These are phyloP conservation scores for Sebastiscus tertius DNA, from an alignment of 2,797 vertebrate genomes.

Conservation along the genomic window DNA sequence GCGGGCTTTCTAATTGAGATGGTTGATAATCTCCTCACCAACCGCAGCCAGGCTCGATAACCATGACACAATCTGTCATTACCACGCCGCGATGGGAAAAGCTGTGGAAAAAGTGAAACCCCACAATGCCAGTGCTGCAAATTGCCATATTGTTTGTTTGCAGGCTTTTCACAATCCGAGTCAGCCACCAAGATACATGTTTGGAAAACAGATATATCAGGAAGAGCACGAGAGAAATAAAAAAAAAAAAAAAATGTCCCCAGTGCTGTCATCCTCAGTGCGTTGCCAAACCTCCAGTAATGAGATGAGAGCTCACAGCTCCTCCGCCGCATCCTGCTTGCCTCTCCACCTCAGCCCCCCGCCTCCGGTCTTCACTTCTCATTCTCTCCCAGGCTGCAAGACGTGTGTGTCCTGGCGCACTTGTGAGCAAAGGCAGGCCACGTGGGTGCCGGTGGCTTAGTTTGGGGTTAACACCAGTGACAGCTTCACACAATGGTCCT, in stretches of 20 bases:
- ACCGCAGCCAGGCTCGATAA: conserved; percentile 72
- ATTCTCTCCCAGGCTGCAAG: conserved; percentile 59
- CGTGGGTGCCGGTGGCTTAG: conserved; percentile 63
- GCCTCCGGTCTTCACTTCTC: conserved; percentile 55
- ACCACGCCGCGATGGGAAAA: conserved; percentile 52
- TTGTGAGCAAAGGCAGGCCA: conserved; percentile 75
- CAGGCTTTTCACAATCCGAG: conserved; percentile 45
- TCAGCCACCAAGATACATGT: conserved; percentile 59
- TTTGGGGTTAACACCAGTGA: conserved; percentile 66
- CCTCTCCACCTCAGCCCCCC: conserved; percentile 37
- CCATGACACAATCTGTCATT: conserved; percentile 76
- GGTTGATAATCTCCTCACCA: conserved; percentile 76
- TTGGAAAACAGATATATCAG: conserved; percentile 68
- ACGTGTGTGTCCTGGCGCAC: conserved; percentile 68
- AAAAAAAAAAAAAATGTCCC: conserved; percentile 36
- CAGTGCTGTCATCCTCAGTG: conserved; percentile 54
- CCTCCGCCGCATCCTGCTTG: conserved; percentile 61
- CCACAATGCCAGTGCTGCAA: conserved; percentile 38
- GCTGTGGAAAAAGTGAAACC: conserved; percentile 65
- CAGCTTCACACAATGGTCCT: conserved; percentile 57
- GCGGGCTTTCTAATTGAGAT: conserved; percentile 77
- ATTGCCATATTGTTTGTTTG: conserved; percentile 67
- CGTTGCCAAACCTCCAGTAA: conserved; percentile 66
- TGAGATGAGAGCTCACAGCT: conserved; percentile 64
- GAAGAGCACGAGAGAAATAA: conserved; percentile 39